Percentiles rank a stretch among this genome's conserved stretches.
Evolutionary conservation across 2,888 invertebrate species (phyloP).

Genomic region (Lasius platythorax): DNA sequence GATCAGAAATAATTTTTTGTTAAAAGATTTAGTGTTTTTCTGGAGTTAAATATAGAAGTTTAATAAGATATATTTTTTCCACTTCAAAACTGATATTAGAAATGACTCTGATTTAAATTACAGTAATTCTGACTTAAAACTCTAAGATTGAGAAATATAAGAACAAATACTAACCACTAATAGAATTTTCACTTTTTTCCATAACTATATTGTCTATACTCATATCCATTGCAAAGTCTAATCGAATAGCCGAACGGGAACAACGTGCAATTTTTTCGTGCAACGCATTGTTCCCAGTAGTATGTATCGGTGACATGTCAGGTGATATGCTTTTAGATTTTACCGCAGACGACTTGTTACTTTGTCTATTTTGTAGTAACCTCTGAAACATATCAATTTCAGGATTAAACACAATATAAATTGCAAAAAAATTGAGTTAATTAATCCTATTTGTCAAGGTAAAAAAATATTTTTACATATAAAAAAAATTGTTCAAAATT

Average conservation of each 20-base stretch:
- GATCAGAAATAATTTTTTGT: too few species aligned
- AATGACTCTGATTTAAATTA: not conserved
- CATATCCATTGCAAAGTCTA: constrained; percentile 78
- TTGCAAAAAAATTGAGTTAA: not conserved
- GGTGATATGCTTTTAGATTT: constrained; percentile 75
- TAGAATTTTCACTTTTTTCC: constrained; percentile 54
- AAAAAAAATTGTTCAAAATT: not conserved
- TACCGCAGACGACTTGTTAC: constrained; percentile 76
- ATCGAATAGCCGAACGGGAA: constrained; percentile 74
- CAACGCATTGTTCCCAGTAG: constrained; percentile 72
- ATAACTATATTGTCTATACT: constrained; percentile 75
- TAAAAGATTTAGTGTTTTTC: too few species aligned
- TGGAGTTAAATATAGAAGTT: too few species aligned
- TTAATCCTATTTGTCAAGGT: not conserved
- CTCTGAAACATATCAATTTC: constrained; percentile 59
- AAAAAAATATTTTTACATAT: not conserved
- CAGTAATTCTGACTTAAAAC: not conserved
- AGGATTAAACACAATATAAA: not conserved
- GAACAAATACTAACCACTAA: constrained; percentile 24
- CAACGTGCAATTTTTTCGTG: constrained; percentile 77
- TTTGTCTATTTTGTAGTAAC: constrained; percentile 66
- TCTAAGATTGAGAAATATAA: not conserved
- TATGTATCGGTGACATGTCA: constrained; percentile 81
- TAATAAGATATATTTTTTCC: not conserved
- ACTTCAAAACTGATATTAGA: not conserved